A percentile compares a stretch with the other conserved stretches of the same genome.
phyloP scores from a whole-genome alignment of 2,113 vertebrate genomes.

The Anolis sagrei region DNA sequence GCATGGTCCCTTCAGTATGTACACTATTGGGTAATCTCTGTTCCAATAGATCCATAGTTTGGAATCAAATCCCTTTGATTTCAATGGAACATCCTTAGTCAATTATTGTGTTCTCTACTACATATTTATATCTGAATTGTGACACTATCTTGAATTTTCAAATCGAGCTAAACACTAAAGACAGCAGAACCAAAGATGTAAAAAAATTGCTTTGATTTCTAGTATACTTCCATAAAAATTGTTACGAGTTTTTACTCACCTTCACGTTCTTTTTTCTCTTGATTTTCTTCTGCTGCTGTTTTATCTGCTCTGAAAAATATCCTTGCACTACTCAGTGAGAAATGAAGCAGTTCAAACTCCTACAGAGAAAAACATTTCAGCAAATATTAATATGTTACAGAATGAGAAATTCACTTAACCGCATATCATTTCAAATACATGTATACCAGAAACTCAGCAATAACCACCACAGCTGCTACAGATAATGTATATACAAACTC shows the following conservation, averaged over 20 bases:
- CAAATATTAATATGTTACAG: not conserved
- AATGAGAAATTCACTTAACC: not conserved
- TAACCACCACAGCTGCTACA: not conserved
- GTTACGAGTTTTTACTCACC: constrained; percentile 70
- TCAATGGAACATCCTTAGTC: not conserved
- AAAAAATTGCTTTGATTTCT: not conserved
- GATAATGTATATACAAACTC: not conserved
- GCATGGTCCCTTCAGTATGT: not conserved
- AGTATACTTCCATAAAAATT: rapidly evolving
- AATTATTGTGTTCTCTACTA: not conserved
- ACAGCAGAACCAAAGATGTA: not conserved
- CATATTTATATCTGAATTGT: not conserved
- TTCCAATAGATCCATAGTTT: not conserved
- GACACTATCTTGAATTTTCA: not conserved
- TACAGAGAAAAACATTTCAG: constrained; percentile 66
- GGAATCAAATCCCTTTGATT: not conserved
- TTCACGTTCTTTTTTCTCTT: constrained; percentile 94
- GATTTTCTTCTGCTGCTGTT: constrained; percentile 95
- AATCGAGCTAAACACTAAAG: not conserved
- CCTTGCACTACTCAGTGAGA: constrained; percentile 95
- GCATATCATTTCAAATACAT: not conserved
- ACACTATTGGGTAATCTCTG: not conserved
- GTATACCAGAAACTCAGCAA: not conserved
- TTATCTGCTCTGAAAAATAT: constrained; percentile 99
- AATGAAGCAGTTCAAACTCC: constrained; percentile 99